Evolutionary conservation across 2,888 invertebrate genomes (phyloP).

Genomic region (Danaus chrysippus): DNA sequence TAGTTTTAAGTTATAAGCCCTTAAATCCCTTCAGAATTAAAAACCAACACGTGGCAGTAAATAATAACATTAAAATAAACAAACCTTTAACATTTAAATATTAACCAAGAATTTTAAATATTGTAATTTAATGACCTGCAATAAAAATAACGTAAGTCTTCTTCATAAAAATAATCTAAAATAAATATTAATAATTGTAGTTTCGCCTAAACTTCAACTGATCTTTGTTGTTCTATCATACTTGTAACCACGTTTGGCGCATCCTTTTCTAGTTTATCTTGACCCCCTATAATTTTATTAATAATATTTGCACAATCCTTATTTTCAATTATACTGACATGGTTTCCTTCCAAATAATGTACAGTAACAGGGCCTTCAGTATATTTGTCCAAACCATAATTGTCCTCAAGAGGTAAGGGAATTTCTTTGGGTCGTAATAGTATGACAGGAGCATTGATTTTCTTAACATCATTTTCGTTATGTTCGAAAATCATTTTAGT

Average conservation of each 20-base stretch:
- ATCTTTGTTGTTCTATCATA: constrained; percentile 59
- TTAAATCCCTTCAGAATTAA: no score
- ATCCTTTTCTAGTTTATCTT: constrained; percentile 44
- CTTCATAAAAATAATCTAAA: no score
- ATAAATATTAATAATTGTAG: constrained; percentile 2
- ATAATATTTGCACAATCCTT: constrained; percentile 81
- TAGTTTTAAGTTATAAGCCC: no score
- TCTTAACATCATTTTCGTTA: constrained; percentile 62
- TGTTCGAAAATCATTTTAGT: constrained; percentile 74
- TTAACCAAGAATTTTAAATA: no score
- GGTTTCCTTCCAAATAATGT: constrained; percentile 85
- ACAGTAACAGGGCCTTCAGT: constrained; percentile 79
- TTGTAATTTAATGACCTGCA: no score
- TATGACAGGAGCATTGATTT: constrained; percentile 78
- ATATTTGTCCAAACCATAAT: constrained; percentile 81
- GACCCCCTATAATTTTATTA: constrained; percentile 59
- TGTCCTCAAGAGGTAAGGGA: constrained; percentile 77
- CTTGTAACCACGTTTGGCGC: constrained; percentile 54
- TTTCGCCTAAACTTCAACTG: constrained; percentile 39
- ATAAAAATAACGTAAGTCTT: no score
- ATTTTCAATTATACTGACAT: constrained; percentile 83
- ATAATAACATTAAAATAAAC: no score
- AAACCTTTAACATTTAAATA: no score
- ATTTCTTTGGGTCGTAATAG: constrained; percentile 82
- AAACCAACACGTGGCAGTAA: no score